phyloP scores from a whole-genome alignment of 2,888 invertebrate genomes.

The Pomacea canaliculata region DNA sequence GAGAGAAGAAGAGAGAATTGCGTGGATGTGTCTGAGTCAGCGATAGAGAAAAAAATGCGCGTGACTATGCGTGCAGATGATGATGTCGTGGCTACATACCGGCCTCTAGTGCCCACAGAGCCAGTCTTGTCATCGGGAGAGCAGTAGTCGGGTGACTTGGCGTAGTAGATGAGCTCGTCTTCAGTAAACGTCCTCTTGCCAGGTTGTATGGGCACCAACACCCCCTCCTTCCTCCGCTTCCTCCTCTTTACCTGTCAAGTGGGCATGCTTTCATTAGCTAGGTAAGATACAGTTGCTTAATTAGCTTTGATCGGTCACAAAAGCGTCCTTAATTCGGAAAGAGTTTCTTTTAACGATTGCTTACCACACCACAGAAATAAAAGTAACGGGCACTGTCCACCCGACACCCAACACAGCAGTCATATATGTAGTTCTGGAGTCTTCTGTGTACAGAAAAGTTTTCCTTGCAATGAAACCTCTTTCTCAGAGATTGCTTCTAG shows the following conservation, averaged over 20 bases:
- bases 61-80: too few species aligned
- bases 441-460: too few species aligned
- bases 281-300: too few species aligned
- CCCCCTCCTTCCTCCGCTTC: slow-evolving; percentile 46
- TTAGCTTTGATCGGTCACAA: too few species aligned
- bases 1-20: not conserved
- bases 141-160: slow-evolving; percentile 88
- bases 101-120: slow-evolving; percentile 82
- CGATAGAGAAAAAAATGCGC: too few species aligned
- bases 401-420: too few species aligned
- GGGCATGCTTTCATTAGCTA: too few species aligned
- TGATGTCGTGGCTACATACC: slow-evolving; percentile 74
- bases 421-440: not conserved
- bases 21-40: not conserved
- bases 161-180: slow-evolving; percentile 80
- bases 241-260: slow-evolving; percentile 28
- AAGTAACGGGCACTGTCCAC: too few species aligned
- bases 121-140: slow-evolving; percentile 80
- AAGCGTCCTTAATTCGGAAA: not conserved
- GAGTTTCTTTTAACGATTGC: not conserved
- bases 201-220: slow-evolving; percentile 68
- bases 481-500: too few species aligned
- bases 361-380: too few species aligned
- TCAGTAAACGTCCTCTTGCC: slow-evolving; percentile 68
- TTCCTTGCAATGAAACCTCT: too few species aligned